phyloP scores from a whole-genome alignment of 2,888 invertebrate genomes.

The Apamea crenata region DNA sequence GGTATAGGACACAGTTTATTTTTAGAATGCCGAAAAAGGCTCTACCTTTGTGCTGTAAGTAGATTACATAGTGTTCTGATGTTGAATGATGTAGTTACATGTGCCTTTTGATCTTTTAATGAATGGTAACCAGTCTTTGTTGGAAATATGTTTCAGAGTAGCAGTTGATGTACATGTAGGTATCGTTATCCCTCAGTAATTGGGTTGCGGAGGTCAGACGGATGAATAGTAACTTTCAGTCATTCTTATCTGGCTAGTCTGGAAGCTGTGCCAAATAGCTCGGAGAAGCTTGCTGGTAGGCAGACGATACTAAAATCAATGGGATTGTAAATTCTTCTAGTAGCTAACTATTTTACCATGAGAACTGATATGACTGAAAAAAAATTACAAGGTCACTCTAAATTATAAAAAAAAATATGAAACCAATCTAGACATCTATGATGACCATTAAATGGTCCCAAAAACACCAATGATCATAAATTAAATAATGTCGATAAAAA shows the following conservation, averaged over 20 bases:
- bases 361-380: background rate
- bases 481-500: background rate
- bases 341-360: background rate
- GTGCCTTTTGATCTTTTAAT: slow-evolving; percentile 28
- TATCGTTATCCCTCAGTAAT: slow-evolving; percentile 7
- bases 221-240: background rate
- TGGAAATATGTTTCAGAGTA: slow-evolving; percentile 8
- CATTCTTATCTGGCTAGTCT: slow-evolving; percentile 26
- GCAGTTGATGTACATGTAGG: slow-evolving; percentile 6
- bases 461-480: background rate
- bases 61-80: slow-evolving; percentile 37
- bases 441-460: no score
- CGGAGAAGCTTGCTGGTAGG: background rate
- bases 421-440: background rate
- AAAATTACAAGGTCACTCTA: background rate
- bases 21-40: slow-evolving; percentile 80
- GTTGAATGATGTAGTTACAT: slow-evolving; percentile 26
- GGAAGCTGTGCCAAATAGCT: slow-evolving; percentile 33
- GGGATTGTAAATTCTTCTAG: background rate
- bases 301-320: slow-evolving; percentile 7
- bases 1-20: slow-evolving; percentile 81
- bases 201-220: slow-evolving; percentile 9
- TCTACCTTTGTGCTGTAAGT: slow-evolving; percentile 54
- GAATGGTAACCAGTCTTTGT: slow-evolving; percentile 2
- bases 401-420: background rate